These are phyloP conservation scores for Achroia grisella DNA, from an alignment of 1,140 invertebrate species.

Conservation along the genomic window DNA sequence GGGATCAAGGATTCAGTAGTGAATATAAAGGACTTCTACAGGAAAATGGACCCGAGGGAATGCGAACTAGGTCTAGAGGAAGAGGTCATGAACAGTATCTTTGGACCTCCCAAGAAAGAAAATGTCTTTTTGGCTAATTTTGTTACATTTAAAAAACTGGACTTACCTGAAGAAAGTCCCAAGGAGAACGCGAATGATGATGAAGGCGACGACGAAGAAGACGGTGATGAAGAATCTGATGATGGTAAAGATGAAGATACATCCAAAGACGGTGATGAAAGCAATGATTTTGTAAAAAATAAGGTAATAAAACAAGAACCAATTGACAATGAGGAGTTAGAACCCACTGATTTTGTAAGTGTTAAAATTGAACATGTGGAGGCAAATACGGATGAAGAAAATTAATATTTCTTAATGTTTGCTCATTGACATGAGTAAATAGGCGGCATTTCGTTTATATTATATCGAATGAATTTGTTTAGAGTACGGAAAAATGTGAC, in stretches of 20 bases:
- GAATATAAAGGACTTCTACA: constrained; percentile 44
- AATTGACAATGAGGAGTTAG: constrained; percentile 18
- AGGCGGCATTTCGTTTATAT: no score
- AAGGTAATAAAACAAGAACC: constrained; percentile 6
- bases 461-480: no score
- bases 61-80: constrained; percentile 57
- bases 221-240: constrained; percentile 10
- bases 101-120: constrained; percentile 48
- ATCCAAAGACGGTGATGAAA: constrained; percentile 14
- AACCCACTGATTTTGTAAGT: constrained; percentile 58
- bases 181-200: constrained; percentile 12
- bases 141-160: constrained; percentile 19
- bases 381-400: constrained; percentile 19
- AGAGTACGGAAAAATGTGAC: no score
- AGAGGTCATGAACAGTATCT: constrained; percentile 48
- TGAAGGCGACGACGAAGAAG: constrained; percentile 10
- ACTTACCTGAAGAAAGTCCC: background rate
- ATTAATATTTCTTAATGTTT: no score
- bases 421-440: no score
- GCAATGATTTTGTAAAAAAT: constrained; percentile 16
- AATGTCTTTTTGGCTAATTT: constrained; percentile 30
- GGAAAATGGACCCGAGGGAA: constrained; percentile 49
- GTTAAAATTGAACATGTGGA: constrained; percentile 56
- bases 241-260: constrained; percentile 5
- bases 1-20: constrained; percentile 33